Conservation (phyloP, 2,797 vertebrate genomes). For the Catostomus latipinnis region DNA sequence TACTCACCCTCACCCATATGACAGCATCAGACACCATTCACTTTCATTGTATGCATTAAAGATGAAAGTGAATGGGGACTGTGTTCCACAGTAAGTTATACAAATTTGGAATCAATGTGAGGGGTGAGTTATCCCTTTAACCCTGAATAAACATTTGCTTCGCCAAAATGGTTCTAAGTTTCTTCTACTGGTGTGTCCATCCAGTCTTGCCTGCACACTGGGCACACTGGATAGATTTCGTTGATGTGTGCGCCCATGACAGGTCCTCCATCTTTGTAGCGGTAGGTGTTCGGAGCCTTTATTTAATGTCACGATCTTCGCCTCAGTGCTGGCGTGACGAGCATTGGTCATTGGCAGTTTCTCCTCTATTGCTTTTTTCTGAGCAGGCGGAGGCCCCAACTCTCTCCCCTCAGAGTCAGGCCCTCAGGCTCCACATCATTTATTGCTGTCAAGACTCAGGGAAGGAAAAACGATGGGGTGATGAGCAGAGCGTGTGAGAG, state of each 20-base stretch:
- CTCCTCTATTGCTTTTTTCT: slow-evolving; percentile 65
- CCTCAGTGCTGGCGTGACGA: slow-evolving; percentile 76
- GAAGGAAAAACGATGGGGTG: slow-evolving; percentile 37
- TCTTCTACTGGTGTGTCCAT: slow-evolving; percentile 37
- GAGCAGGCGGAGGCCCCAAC: slow-evolving; percentile 47
- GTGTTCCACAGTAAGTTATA: too few relatives aligned
- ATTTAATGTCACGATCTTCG: slow-evolving; percentile 79
- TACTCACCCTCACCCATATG: too few relatives aligned
- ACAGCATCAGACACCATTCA: too few relatives aligned
- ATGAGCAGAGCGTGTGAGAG: slow-evolving; percentile 52
- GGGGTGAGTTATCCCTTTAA: too few relatives aligned
- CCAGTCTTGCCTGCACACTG: slow-evolving; percentile 34
- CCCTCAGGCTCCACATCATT: slow-evolving; percentile 83
- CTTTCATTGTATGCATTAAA: too few relatives aligned
- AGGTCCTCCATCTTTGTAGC: slow-evolving; percentile 60
- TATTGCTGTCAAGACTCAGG: slow-evolving; percentile 79
- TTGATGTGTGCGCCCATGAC: slow-evolving; percentile 43
- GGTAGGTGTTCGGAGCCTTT: slow-evolving; percentile 69
- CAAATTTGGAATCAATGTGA: too few relatives aligned
- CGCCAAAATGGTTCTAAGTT: slow-evolving; percentile 38
- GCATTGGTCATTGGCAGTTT: slow-evolving; percentile 78
- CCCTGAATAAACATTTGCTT: slow-evolving; percentile 26
- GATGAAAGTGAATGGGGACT: too few relatives aligned
- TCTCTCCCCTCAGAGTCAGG: slow-evolving; percentile 75
- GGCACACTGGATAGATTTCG: slow-evolving; percentile 42